Evolutionary conservation across 2,113 vertebrate species (phyloP).

Genomic region (Chaetops frenatus): DNA sequence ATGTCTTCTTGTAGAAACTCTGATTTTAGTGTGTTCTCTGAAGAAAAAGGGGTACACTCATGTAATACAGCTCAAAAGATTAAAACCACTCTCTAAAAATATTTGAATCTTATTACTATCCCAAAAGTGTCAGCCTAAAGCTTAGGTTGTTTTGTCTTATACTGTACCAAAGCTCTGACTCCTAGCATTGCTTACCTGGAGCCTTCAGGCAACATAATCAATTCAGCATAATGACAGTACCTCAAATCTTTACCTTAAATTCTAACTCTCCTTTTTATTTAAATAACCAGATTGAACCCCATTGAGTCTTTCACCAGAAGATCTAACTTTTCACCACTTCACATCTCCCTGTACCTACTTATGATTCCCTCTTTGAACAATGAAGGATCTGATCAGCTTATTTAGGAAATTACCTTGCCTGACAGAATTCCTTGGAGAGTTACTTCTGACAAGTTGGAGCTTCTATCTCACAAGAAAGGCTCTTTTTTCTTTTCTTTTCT

Average conservation of each 20-base stretch:
- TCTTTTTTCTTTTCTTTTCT: background rate
- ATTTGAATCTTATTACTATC: background rate
- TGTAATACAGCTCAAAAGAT: background rate
- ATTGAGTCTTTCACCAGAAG: background rate
- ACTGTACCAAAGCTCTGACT: background rate
- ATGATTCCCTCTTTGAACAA: background rate
- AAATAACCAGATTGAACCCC: background rate
- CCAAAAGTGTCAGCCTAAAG: background rate
- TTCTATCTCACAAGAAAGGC: background rate
- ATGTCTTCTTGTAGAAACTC: background rate
- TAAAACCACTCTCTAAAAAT: background rate
- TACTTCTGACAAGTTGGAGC: background rate
- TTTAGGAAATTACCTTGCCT: background rate
- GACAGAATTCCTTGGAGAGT: background rate
- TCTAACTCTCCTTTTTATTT: background rate
- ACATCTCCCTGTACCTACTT: background rate
- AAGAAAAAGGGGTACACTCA: background rate
- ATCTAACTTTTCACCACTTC: background rate
- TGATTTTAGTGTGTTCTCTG: background rate
- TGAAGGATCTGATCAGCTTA: background rate
- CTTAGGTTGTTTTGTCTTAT: background rate
- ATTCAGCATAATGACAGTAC: background rate
- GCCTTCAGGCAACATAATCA: background rate
- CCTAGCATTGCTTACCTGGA: background rate
- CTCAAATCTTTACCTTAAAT: background rate